phyloP scores from a whole-genome alignment of 1,140 invertebrate species.

The Conus ventricosus region DNA sequence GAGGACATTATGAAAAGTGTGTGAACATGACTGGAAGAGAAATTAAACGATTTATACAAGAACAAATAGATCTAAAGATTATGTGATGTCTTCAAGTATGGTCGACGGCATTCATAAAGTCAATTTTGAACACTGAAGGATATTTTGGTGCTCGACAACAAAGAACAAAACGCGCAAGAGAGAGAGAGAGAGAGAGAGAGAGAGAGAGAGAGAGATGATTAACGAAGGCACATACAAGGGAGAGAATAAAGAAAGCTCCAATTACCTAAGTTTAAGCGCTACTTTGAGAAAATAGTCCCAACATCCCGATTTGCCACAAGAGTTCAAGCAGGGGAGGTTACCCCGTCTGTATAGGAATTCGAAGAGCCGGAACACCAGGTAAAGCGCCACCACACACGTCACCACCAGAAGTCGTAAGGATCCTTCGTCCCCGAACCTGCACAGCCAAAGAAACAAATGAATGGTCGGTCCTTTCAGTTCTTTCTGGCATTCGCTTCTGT shows the following conservation, averaged over 20 bases:
- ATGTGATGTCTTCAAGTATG: too few species aligned
- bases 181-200: constrained; percentile 8
- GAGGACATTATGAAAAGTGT: too few species aligned
- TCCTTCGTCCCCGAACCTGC: constrained; percentile 64
- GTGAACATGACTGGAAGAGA: too few species aligned
- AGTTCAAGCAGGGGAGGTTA: background rate
- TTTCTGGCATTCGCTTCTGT: too few species aligned
- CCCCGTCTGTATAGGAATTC: constrained; percentile 2
- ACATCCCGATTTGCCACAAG: too few species aligned
- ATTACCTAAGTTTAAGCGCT: background rate
- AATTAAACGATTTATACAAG: too few species aligned
- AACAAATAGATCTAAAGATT: too few species aligned
- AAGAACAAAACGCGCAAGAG: background rate
- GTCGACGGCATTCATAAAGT: too few species aligned
- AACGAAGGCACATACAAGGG: background rate
- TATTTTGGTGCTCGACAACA: too few species aligned
- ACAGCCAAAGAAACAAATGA: constrained; percentile 23
- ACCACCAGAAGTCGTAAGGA: constrained; percentile 59
- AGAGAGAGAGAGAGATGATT: background rate
- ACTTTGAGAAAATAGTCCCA: background rate
- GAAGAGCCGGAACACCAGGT: constrained; percentile 24
- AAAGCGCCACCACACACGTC: constrained; percentile 46
- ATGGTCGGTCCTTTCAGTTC: too few species aligned
- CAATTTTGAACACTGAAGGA: too few species aligned
- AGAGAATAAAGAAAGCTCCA: background rate